Percentiles rank a stretch among this genome's conserved stretches.
Conservation (phyloP, 2,797 vertebrate species). For the Coendou prehensilis region DNA sequence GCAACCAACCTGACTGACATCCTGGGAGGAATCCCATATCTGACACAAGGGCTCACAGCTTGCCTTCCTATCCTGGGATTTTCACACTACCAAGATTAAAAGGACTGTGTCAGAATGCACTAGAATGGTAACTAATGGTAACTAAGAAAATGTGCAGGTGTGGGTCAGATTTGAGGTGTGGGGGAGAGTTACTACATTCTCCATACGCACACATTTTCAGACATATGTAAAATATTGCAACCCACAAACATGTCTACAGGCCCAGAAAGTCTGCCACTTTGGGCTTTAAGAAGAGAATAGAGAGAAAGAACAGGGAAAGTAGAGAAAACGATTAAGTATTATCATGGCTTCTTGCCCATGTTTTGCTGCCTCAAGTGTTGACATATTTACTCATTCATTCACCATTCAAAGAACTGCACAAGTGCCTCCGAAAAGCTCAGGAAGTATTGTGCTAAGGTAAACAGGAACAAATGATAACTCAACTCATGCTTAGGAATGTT, state of each 20-base stretch:
- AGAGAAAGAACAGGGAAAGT: background rate
- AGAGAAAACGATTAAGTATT: background rate
- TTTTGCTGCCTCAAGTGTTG: background rate
- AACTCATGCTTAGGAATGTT: background rate
- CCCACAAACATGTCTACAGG: background rate
- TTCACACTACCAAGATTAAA: background rate
- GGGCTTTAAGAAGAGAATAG: background rate
- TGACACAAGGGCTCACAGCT: background rate
- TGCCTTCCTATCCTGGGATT: background rate
- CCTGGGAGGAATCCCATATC: background rate
- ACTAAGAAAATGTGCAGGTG: background rate
- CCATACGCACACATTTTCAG: background rate
- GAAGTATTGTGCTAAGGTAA: background rate
- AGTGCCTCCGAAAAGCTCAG: background rate
- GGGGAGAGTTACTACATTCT: background rate
- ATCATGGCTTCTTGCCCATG: background rate
- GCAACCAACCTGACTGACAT: background rate
- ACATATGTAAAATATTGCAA: background rate
- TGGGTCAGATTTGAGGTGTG: background rate
- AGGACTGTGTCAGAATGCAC: background rate
- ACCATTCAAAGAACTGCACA: background rate
- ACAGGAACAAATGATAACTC: background rate
- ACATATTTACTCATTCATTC: constrained; percentile 13
- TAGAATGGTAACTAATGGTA: background rate
- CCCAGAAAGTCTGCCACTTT: constrained; percentile 20